Base-by-base conservation (phyloP, 2,888 invertebrate species). In the Allygus modestus region DNA sequence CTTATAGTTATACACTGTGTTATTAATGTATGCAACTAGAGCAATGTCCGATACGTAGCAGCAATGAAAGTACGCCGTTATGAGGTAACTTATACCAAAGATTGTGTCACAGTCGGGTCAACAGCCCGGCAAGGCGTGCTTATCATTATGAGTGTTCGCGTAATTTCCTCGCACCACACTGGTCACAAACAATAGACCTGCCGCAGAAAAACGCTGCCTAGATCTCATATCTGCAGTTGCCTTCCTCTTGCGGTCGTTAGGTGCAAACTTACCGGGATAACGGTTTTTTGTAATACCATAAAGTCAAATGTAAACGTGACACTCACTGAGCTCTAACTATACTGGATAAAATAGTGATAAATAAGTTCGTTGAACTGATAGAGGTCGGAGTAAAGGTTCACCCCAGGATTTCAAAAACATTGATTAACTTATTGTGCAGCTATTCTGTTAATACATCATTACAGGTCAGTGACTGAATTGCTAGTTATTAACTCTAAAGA, bases 131-230 rank as follows among this genome's bases (percentile, higher is more conserved):
- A 43, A n/a, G n/a, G n/a, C n/a, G n/a, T n/a, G 46, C 28, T 77
- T 28, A 41, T 23, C 73, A 41, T 37, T 41, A 73, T 11, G 73
- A 73, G 23, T 28, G 77, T 11, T 77, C 51, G 46, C 77, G 77
- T 77, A 77, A 77, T 77, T 51, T 77, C 77, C 77, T 51, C 77
- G n/a, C 46, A 28, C 41, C 46, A 17, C 46, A 9, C 31, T 41
- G 41, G 41, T 41, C 73, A 73, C 73, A 73, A 28, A 77, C 77
- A 77, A 77, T 77, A 43, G 77, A 23, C 28, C 51, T 46, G 77
- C 46, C 46, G 77, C 26, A 51, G 77, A 77, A 77, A 75, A 77
- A 51, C 77, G 51, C 28, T 51, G 7, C 12, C 28, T 23, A 77
- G 46, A 77, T 77, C 28, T 77, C 77, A 77, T 43, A 77, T 77